Percentiles rank a stretch among this genome's conserved stretches.
Conservation (phyloP, 1,140 invertebrate species). For the Drosophila chauvacae region DNA sequence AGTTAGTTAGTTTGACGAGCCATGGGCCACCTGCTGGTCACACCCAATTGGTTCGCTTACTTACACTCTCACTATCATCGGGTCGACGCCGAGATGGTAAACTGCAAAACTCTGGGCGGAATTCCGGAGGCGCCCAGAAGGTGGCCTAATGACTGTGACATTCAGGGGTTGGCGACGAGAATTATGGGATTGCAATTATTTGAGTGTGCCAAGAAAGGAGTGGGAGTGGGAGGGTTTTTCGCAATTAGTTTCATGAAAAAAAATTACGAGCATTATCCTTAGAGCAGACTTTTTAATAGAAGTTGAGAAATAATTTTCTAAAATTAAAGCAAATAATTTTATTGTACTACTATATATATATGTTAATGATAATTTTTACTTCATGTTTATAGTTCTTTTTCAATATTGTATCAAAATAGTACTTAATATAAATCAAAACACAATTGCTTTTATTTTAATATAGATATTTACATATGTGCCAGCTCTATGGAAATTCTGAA, state of each 20-base stretch:
- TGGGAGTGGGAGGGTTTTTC: too few relatives aligned
- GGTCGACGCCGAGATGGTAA: constrained; percentile 15
- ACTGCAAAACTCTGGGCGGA: constrained; percentile 25
- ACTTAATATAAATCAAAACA: too few relatives aligned
- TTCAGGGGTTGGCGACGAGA: constrained; percentile 41
- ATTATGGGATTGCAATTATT: constrained; percentile 71
- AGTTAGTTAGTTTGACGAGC: constrained; percentile 60
- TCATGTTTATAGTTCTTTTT: background rate
- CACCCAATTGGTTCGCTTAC: constrained; percentile 57
- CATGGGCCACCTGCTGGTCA: constrained; percentile 63
- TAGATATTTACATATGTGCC: background rate
- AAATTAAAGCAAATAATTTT: background rate
- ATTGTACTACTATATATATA: background rate
- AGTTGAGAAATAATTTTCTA: background rate
- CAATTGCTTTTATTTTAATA: background rate
- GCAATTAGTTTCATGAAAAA: background rate
- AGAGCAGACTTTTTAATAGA: background rate
- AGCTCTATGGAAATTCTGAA: background rate
- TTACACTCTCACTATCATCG: constrained; percentile 3
- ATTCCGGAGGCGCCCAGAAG: constrained; percentile 25
- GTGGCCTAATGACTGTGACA: constrained; percentile 68
- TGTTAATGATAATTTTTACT: background rate
- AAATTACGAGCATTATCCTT: background rate
- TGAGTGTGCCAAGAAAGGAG: background rate
- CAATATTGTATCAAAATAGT: too few relatives aligned